phyloP scores from a whole-genome alignment of 2,113 vertebrate genomes.

The Daubentonia madagascariensis region DNA sequence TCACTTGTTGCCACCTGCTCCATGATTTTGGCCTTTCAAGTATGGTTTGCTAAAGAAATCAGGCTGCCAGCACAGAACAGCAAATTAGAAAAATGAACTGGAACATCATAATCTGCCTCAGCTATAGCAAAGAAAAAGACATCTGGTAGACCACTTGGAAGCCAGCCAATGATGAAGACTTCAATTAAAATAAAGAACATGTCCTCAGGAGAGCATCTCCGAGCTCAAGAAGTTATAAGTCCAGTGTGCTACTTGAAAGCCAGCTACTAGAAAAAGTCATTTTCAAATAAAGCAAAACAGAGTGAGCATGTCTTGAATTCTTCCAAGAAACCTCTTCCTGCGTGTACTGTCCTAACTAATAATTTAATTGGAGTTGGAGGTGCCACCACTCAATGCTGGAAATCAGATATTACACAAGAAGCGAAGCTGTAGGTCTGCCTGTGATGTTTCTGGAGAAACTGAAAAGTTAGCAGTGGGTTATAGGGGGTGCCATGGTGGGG shows the following conservation, averaged over 20 bases:
- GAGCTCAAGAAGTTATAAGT: constrained; percentile 81
- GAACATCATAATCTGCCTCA: constrained; percentile 85
- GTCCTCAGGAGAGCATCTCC: constrained; percentile 83
- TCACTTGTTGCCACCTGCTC: constrained; percentile 28
- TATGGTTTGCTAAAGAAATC: constrained; percentile 81
- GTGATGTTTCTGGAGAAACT: background rate
- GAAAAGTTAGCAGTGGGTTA: background rate
- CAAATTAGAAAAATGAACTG: constrained; percentile 80
- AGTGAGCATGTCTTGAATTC: constrained; percentile 24
- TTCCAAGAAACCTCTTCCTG: background rate
- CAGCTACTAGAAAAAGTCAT: constrained; percentile 69
- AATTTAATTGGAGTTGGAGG: background rate
- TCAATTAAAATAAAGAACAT: constrained; percentile 88
- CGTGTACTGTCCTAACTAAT: background rate
- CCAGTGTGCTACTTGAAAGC: constrained; percentile 77
- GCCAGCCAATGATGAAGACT: constrained; percentile 83
- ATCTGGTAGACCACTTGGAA: constrained; percentile 88
- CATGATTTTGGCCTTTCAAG: constrained; percentile 78
- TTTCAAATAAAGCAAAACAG: constrained; percentile 59
- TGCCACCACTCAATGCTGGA: background rate
- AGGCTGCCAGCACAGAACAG: constrained; percentile 79
- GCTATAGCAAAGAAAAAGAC: constrained; percentile 84
- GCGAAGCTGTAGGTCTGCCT: background rate
- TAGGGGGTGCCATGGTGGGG: too few relatives aligned
- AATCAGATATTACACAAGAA: background rate